Evolutionary conservation across 1,140 invertebrate genomes (phyloP).

Genomic region (Druon quercuslanigerum): DNA sequence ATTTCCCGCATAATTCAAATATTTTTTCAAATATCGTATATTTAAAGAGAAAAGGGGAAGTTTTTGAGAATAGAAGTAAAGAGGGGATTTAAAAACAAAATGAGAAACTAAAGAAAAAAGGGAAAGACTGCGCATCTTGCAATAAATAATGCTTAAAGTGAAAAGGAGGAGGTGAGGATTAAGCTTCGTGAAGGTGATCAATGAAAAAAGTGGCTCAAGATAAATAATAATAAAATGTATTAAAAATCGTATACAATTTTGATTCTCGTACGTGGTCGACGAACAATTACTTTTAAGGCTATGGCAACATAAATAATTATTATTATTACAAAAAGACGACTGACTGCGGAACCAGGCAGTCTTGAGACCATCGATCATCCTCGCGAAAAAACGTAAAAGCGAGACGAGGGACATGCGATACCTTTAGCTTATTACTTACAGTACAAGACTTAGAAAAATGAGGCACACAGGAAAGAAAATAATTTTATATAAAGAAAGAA

Average conservation of each 20-base stretch:
- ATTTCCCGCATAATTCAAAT: no score
- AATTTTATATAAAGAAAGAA: neutral
- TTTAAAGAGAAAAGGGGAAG: no score
- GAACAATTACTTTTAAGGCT: conserved; percentile 61
- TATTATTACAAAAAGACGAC: conserved; percentile 55
- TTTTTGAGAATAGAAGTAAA: no score
- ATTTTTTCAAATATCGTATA: no score
- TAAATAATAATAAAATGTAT: conserved; percentile 75
- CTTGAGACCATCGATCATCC: conserved; percentile 28
- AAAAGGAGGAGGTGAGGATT: neutral
- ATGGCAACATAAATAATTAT: conserved; percentile 69
- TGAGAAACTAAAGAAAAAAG: no score
- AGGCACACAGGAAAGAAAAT: neutral
- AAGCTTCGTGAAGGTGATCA: conserved; percentile 1
- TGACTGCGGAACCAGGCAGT: conserved; percentile 47
- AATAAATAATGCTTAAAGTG: neutral
- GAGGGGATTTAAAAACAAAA: no score
- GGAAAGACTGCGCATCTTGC: no score
- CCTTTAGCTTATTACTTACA: neutral
- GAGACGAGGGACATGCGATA: conserved; percentile 45
- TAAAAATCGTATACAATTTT: conserved; percentile 75
- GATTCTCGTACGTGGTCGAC: conserved; percentile 64
- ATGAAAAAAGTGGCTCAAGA: conserved; percentile 49
- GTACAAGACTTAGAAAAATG: neutral
- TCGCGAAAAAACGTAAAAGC: conserved; percentile 45